Percentiles rank a stretch among this genome's conserved stretches.
phyloP scores from a whole-genome alignment of 2,797 vertebrate genomes.

The Petrocephalus schoutedeni region DNA sequence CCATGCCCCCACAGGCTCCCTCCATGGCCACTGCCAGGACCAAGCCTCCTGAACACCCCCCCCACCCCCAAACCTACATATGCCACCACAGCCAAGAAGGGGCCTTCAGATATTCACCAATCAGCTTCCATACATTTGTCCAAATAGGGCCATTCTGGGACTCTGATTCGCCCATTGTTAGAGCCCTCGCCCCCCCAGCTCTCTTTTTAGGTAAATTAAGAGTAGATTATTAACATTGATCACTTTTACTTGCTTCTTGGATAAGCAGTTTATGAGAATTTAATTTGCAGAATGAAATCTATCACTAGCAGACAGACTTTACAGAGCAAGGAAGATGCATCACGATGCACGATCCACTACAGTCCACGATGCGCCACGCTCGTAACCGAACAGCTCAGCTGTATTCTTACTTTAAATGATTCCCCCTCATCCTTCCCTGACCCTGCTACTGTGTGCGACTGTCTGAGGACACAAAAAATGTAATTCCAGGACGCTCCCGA shows the following conservation, averaged over 20 bases:
- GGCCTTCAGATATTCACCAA: neutral
- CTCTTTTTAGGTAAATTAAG: neutral
- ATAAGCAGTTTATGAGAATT: neutral
- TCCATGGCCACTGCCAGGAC: conserved; percentile 22
- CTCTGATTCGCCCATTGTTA: neutral
- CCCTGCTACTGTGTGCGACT: neutral
- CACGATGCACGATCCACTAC: neutral
- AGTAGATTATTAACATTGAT: neutral
- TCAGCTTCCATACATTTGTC: neutral
- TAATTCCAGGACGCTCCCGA: neutral
- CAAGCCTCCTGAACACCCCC: conserved; percentile 19
- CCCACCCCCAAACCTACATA: neutral
- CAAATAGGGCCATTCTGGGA: neutral
- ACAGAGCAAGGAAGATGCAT: neutral
- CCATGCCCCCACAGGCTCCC: neutral
- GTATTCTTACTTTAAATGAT: neutral
- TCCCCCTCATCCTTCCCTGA: neutral
- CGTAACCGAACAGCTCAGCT: neutral
- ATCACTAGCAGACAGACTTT: neutral
- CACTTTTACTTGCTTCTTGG: neutral
- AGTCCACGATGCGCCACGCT: neutral
- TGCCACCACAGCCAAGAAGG: neutral
- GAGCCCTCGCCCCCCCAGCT: no score
- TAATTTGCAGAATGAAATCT: no score
- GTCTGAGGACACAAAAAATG: conserved; percentile 5